phyloP scores from a whole-genome alignment of 2,797 vertebrate genomes.

The Cossypha caffra region DNA sequence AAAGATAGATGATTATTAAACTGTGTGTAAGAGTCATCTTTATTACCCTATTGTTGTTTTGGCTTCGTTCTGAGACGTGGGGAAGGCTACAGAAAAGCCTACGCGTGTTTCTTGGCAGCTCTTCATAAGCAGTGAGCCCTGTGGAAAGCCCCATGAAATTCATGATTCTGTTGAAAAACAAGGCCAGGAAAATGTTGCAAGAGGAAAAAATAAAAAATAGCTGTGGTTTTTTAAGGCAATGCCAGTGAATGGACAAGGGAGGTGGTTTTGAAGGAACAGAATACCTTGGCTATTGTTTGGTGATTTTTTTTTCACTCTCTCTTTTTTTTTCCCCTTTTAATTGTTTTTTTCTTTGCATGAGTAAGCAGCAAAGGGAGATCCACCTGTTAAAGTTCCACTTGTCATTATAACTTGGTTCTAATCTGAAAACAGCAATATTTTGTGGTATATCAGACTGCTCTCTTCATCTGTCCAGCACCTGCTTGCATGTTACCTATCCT shows the following conservation, averaged over 20 bases:
- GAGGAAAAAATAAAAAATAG: background rate
- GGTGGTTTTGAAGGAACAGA: background rate
- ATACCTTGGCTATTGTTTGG: background rate
- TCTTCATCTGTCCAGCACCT: background rate
- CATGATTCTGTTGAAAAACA: constrained; percentile 7
- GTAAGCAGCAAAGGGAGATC: background rate
- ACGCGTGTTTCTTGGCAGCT: constrained; percentile 23
- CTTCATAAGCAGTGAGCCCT: constrained; percentile 19
- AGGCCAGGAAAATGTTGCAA: background rate
- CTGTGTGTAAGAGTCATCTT: constrained; percentile 33
- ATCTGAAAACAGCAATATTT: background rate
- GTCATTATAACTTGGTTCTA: background rate
- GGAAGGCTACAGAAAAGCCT: constrained; percentile 1
- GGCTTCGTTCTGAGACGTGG: background rate
- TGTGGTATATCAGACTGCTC: background rate
- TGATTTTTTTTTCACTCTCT: background rate
- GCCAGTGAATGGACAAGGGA: background rate
- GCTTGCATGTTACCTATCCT: background rate
- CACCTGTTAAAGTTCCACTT: background rate
- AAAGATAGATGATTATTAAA: constrained; percentile 41
- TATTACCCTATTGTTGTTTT: constrained; percentile 53
- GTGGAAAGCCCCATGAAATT: constrained; percentile 38
- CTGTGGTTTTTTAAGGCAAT: background rate
- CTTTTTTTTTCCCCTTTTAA: accelerated
- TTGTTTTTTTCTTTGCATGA: background rate